A percentile compares a stretch with the other conserved stretches of the same genome.
Conservation (phyloP, 1,140 invertebrate genomes). For the Drosophila pseudoobscura region DNA sequence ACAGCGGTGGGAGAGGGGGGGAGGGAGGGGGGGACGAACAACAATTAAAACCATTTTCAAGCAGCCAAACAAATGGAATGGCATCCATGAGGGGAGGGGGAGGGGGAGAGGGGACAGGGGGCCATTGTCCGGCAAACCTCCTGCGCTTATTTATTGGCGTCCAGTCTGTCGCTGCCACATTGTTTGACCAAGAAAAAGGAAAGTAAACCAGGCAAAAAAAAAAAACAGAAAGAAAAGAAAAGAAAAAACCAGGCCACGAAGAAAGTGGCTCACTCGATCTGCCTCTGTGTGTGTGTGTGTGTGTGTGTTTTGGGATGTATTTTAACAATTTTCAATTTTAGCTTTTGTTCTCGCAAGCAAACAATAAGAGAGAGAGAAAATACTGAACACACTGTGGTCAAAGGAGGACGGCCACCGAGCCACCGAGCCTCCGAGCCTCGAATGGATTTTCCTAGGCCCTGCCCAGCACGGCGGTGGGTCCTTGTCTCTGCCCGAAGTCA, state of each 20-base stretch:
- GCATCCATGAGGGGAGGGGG: neutral
- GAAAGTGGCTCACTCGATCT: slow-evolving; percentile 61
- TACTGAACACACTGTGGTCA: slow-evolving; percentile 1
- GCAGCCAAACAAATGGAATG: slow-evolving; percentile 62
- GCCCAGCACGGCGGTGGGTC: slow-evolving; percentile 4
- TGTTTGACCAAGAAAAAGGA: slow-evolving; percentile 62
- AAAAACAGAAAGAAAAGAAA: slow-evolving; percentile 45
- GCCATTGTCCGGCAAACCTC: slow-evolving; percentile 44
- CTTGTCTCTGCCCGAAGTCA: neutral
- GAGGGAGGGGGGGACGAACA: slow-evolving; percentile 42
- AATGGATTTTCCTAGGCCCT: slow-evolving; percentile 26
- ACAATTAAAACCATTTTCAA: slow-evolving; percentile 79
- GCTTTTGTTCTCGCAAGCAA: slow-evolving; percentile 72
- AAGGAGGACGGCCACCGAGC: too few relatives aligned
- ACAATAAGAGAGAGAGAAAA: slow-evolving; percentile 47
- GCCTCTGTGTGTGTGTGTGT: slow-evolving; percentile 16
- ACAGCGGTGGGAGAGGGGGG: slow-evolving; percentile 31
- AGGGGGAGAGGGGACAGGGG: slow-evolving; percentile 4
- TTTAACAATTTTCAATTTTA: slow-evolving; percentile 81
- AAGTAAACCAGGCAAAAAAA: slow-evolving; percentile 76
- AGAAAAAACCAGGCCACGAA: slow-evolving; percentile 44
- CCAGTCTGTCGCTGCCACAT: slow-evolving; percentile 32
- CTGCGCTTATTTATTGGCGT: slow-evolving; percentile 78
- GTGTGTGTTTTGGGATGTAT: slow-evolving; percentile 49
- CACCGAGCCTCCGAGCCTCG: neutral